Evolutionary conservation across 2,797 vertebrate genomes (phyloP), one percentile per base, ranked within the genome.

Genomic region (Australoheros facetus): DNA sequence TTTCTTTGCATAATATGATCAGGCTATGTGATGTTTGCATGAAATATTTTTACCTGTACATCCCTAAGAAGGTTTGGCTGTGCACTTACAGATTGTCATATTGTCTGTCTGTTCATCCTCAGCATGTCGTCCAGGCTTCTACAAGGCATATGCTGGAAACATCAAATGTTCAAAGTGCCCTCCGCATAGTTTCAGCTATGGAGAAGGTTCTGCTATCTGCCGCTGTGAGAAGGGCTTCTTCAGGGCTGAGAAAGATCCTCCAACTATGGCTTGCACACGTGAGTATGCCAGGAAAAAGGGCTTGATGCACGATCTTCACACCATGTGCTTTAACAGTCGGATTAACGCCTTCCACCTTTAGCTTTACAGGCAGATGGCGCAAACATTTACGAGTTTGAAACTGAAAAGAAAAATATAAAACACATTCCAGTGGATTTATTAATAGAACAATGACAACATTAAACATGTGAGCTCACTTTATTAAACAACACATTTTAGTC

Each of bases 201-300:
- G 89, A 28, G 96, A 97, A 91, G 97, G 97, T 11, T 96, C 97
- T 23, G 91, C 96, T 12, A 86, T 97, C 71, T 99, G 98, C 88
- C 96, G 95, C 77, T 99, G 98, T 93, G 97, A 98, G 89, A 97
- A 96, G 26, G 95, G 96, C 73, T 98, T 97, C 92, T 99, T 96
- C 95, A 94, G 98, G 85, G 96, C 98, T 32, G 96, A 97, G 78
- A 98, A 97, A 92, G 98, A 99, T 84, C 98, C 98, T 28, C 96
- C 97, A 53, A 97, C 96, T 7, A 99, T 99, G 98, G 97, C 98
- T 77, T 99, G 98, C 86, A 99, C 98, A 89, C 96, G 98, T 94
- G 77, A 94, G 93, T 93, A 82, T 39, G 30, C 5, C 70, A 23
- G n/a, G 28, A 39, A 45, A 45, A 1, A 1, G 28, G 4, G 1